Conservation (phyloP, 1,140 invertebrate genomes). For the Diachasmimorpha longicaudata region DNA sequence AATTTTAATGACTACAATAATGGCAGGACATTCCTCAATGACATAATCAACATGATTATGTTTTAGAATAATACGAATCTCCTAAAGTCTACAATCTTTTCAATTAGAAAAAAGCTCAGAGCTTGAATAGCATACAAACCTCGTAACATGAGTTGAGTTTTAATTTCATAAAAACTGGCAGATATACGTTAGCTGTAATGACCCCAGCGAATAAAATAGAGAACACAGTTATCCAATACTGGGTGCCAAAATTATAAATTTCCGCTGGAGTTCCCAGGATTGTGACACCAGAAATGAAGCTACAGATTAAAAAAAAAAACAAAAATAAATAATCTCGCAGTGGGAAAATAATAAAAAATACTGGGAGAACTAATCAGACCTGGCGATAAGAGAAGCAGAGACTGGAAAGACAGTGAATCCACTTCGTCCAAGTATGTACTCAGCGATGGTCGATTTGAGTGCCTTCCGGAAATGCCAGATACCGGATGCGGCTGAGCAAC, state of each 20-base stretch:
- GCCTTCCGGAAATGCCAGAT: conserved; percentile 56
- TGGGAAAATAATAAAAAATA: not conserved
- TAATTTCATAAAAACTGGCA: conserved; percentile 83
- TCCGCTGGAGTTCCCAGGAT: conserved; percentile 87
- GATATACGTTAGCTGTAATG: conserved; percentile 74
- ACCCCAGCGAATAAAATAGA: conserved; percentile 72
- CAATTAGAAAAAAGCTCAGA: too few species aligned
- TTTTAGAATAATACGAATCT: too few species aligned
- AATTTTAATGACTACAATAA: too few species aligned
- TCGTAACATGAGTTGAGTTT: conserved; percentile 84
- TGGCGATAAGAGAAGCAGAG: conserved; percentile 81
- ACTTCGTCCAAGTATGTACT: conserved; percentile 77
- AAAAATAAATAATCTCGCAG: not conserved
- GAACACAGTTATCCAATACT: conserved; percentile 79
- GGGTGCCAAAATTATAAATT: conserved; percentile 84
- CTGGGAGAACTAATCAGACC: conserved; percentile 65
- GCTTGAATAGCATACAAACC: conserved; percentile 60
- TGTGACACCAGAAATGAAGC: conserved; percentile 88
- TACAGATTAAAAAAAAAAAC: conserved; percentile 42
- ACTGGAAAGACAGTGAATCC: conserved; percentile 79
- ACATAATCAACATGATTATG: too few species aligned
- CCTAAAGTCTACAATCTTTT: too few species aligned
- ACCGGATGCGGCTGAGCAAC: conserved; percentile 60
- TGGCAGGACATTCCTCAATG: too few species aligned
- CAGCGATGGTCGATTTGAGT: conserved; percentile 58